Base-by-base conservation (phyloP, 1,140 invertebrate species). In the Glossosoma conforme region DNA sequence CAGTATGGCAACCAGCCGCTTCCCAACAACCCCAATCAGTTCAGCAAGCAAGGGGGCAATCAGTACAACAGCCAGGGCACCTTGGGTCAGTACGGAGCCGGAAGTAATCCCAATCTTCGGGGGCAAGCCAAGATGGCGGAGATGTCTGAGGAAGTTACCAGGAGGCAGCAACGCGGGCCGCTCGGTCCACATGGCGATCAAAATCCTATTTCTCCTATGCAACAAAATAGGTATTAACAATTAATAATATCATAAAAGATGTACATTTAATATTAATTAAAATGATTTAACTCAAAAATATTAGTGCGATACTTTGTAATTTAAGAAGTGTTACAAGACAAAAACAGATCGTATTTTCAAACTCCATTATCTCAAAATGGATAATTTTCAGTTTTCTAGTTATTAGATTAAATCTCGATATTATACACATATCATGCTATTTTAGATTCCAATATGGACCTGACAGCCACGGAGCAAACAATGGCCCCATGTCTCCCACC, bases 91-190 rank as follows among this genome's bases (percentile, higher is more conserved):
- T 32, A 43, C 30, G 19, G 30, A 25, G 38, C 22, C 38, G 13
- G 30, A 28, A 54, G 30, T 15, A 54, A 25, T 33, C 21, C 30
- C 13, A 55, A 38, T 13, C 21, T 44, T 8, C 68, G 85, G 3
- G 83, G 85, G 47, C 83, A 86, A 52, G 87, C 87, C 0, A 90
- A 90, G 65, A 74, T 91, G 45, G 80, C 84, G 18, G 87, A 90
- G 64, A 89, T 90, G 85, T 80, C 84, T 9, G 87, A 91, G 62
- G 87, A 90, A 67, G 80, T 89, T 1, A 68, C 83, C n/a, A 67
- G 87, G 52, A 67, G 86, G 13, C 84, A 88, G 61, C 75, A 86
- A 25, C 69, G 82, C 17, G 74, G 69, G 3, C 68, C 69, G 2
- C 58, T 61, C 17, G 50, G 46, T 36, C 40, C 33, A 61, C 63